Evolutionary conservation across 1,140 invertebrate genomes (phyloP).

Genomic region (Formica exsecta): DNA sequence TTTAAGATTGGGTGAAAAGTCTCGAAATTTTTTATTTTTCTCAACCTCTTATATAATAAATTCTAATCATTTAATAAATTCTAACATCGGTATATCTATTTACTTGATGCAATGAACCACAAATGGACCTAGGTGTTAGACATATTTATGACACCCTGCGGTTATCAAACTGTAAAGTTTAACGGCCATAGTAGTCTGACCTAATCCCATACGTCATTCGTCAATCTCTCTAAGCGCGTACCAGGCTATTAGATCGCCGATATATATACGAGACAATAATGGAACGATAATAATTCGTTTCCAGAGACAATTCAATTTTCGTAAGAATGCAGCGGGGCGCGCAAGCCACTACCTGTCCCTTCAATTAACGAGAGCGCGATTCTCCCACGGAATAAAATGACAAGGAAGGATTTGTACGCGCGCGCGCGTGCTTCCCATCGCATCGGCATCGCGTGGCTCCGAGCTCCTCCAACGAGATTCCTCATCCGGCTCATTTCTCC

Average conservation of each 20-base stretch:
- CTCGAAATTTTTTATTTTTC: background rate
- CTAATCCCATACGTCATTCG: background rate
- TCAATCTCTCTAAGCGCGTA: background rate
- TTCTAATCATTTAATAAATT: background rate
- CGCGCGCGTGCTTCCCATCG: slow-evolving; percentile 19
- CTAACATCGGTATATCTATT: background rate
- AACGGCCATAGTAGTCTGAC: background rate
- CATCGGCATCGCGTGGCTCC: background rate
- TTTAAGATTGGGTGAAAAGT: background rate
- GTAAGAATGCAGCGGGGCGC: too few relatives aligned
- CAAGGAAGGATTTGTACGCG: background rate
- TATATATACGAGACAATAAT: background rate
- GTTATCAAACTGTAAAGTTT: slow-evolving; percentile 21
- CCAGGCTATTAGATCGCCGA: background rate
- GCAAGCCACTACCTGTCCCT: background rate
- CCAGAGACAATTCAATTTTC: background rate
- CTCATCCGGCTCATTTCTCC: slow-evolving; percentile 46
- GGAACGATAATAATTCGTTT: background rate
- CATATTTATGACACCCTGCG: background rate
- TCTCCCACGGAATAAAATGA: slow-evolving; percentile 27
- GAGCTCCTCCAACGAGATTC: slow-evolving; percentile 31
- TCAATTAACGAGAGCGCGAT: background rate
- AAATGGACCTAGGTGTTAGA: background rate
- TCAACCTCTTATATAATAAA: too few relatives aligned
- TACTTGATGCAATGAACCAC: slow-evolving; percentile 1